These are phyloP conservation scores for Gallinago nigripennis DNA, from an alignment of 2,797 vertebrate genomes.

Conservation along the genomic window DNA sequence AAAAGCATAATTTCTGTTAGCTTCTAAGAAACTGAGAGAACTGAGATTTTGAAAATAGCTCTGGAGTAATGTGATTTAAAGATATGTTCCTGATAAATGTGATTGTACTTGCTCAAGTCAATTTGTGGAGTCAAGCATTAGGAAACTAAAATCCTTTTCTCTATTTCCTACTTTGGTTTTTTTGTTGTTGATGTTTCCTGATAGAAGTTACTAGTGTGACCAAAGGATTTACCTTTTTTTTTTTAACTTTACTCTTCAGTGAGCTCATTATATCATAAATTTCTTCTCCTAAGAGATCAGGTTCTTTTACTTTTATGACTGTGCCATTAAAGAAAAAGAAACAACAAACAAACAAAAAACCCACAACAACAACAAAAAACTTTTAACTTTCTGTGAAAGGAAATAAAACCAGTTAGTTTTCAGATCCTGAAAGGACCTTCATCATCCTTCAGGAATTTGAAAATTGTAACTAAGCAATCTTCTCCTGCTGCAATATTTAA, in stretches of 20 bases:
- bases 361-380: not conserved
- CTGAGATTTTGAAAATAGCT: not conserved
- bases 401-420: not conserved
- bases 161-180: not conserved
- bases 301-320: not conserved
- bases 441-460: not conserved
- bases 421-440: not conserved
- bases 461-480: not conserved
- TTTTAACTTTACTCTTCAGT: slow-evolving; percentile 23
- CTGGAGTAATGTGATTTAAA: not conserved
- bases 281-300: not conserved
- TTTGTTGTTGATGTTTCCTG: slow-evolving; percentile 2
- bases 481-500: not conserved
- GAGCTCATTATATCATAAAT: slow-evolving; percentile 1
- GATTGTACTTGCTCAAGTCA: not conserved
- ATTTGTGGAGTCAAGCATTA: slow-evolving; percentile 37
- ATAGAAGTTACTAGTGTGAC: slow-evolving; percentile 33
- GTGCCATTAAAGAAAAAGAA: not conserved
- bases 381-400: not conserved
- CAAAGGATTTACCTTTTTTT: slow-evolving; percentile 16
- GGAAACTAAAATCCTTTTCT: not conserved
- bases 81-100: slow-evolving; percentile 1
- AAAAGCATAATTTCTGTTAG: not conserved
- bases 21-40: not conserved
- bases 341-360: not conserved